Base-by-base conservation (phyloP, 1,140 invertebrate species). In the Pseudobourletiella spinata region DNA sequence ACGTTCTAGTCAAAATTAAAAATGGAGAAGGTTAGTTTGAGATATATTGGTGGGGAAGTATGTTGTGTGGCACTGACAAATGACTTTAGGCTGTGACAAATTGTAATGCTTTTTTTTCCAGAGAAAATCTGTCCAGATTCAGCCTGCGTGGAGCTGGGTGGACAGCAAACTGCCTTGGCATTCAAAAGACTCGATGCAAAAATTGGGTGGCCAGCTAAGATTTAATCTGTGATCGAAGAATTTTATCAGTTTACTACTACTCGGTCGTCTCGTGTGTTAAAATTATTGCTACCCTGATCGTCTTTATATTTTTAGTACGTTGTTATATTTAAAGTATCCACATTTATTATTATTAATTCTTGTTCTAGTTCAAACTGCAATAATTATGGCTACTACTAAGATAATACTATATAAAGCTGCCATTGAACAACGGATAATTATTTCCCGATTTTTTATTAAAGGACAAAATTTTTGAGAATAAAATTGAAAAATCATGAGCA, bases 121-220 rank as follows among this genome's bases (percentile, higher is more conserved):
- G 93, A 96, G 83, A 91, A 86, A 48, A 81, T 91, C 71, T 78
- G 96, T 18, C 82, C 82, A 39, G 91, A 95, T 69, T 64, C 91
- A 95, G 69, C 84, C 86, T 67, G 78, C 86, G 18, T 79, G 82
- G 43, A 80, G 81, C 58, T 81, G 80, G 65, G 85, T 84, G 73
- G 87, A 92, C 69, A 91, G 88, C n/a, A n/a, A n/a, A 62, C 68
- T 42, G 68, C 68, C 18, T 85, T 98, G 72, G 93, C 91, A 1
- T 97, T 91, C 77, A 95, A 96, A 78, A 80, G 93, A 48, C 89
- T 90, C 71, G 93, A 95, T 73, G 92, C 92, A 16, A 95, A 95
- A 79, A 96, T 97, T 69, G 92, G 93, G 48, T 97, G 93, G 93
- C 93, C 94, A 22, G 39, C 58, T 35, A 69, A 64, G 52, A 66